Base-by-base conservation (phyloP, 1,140 invertebrate genomes). In the Trigoniulus corallinus region DNA sequence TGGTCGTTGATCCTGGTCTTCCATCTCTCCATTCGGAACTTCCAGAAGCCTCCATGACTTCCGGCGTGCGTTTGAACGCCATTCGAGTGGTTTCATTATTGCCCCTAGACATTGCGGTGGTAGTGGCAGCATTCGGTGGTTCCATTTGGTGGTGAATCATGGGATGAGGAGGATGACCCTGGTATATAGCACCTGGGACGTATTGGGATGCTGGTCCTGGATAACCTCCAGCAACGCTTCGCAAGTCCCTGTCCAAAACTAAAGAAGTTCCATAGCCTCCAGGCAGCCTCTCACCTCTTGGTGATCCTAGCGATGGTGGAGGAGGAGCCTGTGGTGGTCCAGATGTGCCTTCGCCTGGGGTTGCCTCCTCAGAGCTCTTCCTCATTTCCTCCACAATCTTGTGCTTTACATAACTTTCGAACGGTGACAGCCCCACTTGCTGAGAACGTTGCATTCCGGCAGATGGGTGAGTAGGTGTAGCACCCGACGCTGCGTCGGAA, bases 311-410 rank as follows among this genome's bases (percentile, higher is more conserved):
- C n/a, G n/a, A n/a, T n/a, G n/a, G n/a, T n/a, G n/a, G n/a, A n/a
- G n/a, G n/a, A n/a, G n/a, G n/a, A n/a, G n/a, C n/a, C n/a, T n/a
- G n/a, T n/a, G n/a, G n/a, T n/a, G n/a, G n/a, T n/a, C n/a, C n/a
- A n/a, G n/a, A n/a, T n/a, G n/a, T n/a, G n/a, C n/a, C n/a, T n/a
- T n/a, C n/a, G n/a, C n/a, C n/a, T n/a, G n/a, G n/a, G n/a, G n/a
- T n/a, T 22, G 43, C 23, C 21, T 53, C 43, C n/a, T 51, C 51
- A 13, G 53, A 56, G 7, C 34, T 48, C 21, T 80, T 85, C 51
- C 84, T 74, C 84, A 92, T 88, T 27, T 85, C 87, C 67, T 92
- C 85, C 10, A 82, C 84, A 52, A 93, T 92, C 58, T 84, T 78
- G 64, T 84, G 88, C 58, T 88, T 87, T 0, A 93, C 84, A 65